Evolutionary conservation across 2,113 vertebrate genomes (phyloP), one percentile per base, ranked within the genome.

Genomic region (Rhea pennata): DNA sequence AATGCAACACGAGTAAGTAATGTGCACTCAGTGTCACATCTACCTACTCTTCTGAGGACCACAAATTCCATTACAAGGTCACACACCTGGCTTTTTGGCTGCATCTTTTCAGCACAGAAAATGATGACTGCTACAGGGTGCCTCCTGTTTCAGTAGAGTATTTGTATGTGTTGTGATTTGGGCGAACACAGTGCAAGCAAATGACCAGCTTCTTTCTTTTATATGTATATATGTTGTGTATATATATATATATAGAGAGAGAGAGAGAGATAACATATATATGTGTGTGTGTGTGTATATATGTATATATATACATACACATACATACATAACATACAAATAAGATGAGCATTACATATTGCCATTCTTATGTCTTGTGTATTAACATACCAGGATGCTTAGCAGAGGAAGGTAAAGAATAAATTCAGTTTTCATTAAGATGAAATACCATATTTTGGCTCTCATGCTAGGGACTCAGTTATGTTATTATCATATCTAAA

Each of bases 1-100:
- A 58, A 33, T 70, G 33, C 78, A 69, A 6, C 14, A 51, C 7
- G 79, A 56, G 14, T 31, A 13, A 62, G 66, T 83, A 62, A 65
- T 1, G 1, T 42, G 13, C 24, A 10, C 36, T 42, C 39, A 14
- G 11, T 74, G 69, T 86, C 83, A 84, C 2, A 1, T 58, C 5
- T 50, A 58, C 61, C 54, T 94, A 51, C 54, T 88, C 75, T 95
- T 67, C 71, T 0, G 1, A 84, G 75, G 76, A 40, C 36, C 7
- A 33, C 64, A 84, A 40, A 88, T 96, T 82, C 90, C 78, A 62
- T 33, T 36, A 2, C 62, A 90, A 95, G 72, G 90, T 88, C 95
- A 90, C 27, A 51, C 48, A 40, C 79, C 59, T 93, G 66, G 65
- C 33, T 92, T 86, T 86, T 64, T 86, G 64, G 67, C 59, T 80